phyloP scores from a whole-genome alignment of 2,888 invertebrate genomes.

The Vanessa cardui region DNA sequence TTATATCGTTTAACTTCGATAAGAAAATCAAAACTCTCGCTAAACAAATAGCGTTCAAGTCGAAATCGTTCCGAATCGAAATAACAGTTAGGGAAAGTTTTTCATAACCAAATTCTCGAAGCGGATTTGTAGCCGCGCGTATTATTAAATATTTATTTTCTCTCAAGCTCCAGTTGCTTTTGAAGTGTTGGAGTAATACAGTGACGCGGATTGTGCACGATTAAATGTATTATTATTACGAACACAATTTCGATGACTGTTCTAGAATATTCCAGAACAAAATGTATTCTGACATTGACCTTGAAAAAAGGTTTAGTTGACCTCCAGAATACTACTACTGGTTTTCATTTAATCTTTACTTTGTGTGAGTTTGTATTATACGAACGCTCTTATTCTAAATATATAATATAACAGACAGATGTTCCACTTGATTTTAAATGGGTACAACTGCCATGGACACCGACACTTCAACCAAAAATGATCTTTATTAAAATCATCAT shows the following conservation, averaged over 20 bases:
- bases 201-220: background rate
- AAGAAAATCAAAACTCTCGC: slow-evolving; percentile 9
- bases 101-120: slow-evolving; percentile 10
- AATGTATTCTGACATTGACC: too few relatives aligned
- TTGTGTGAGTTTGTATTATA: too few relatives aligned
- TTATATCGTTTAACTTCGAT: slow-evolving; percentile 5
- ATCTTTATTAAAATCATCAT: too few relatives aligned
- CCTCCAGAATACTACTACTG: too few relatives aligned
- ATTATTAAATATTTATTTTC: slow-evolving; percentile 12
- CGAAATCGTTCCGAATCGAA: slow-evolving; percentile 9
- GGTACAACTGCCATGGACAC: too few relatives aligned
- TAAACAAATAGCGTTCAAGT: slow-evolving; percentile 8
- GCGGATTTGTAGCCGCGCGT: slow-evolving; percentile 7
- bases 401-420: too few relatives aligned
- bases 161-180: slow-evolving; percentile 9
- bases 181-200: slow-evolving; percentile 9
- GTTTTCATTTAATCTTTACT: too few relatives aligned
- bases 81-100: slow-evolving; percentile 9
- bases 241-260: background rate
- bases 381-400: too few relatives aligned
- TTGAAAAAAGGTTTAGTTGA: too few relatives aligned
- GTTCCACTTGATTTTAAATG: too few relatives aligned
- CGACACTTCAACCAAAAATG: too few relatives aligned
- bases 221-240: background rate
- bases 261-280: background rate